A percentile compares a stretch with the other conserved stretches of the same genome.
Conservation (phyloP, 2,797 vertebrate species). For the Sebastes hopkinsi region DNA sequence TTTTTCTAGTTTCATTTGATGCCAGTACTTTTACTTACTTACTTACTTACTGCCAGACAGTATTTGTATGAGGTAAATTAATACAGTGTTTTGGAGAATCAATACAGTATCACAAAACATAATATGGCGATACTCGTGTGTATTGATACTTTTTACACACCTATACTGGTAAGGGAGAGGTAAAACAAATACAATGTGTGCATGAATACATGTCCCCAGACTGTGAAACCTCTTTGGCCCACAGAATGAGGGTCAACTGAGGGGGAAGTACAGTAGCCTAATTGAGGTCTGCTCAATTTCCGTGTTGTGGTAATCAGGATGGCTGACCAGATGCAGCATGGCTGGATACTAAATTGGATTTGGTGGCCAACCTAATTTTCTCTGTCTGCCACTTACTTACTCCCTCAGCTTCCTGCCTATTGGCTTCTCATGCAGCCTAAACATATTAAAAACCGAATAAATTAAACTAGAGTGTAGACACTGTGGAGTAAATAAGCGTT, state of each 20-base stretch:
- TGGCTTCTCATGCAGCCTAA: neutral
- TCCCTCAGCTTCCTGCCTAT: neutral
- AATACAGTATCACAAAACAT: too few relatives aligned
- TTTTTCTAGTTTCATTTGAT: too few relatives aligned
- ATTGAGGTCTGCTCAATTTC: slow-evolving; percentile 29
- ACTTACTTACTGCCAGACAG: too few relatives aligned
- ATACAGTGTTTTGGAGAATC: too few relatives aligned
- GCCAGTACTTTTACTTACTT: too few relatives aligned
- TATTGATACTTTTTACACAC: neutral
- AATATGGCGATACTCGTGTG: too few relatives aligned
- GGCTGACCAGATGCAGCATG: slow-evolving; percentile 54
- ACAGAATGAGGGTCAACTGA: slow-evolving; percentile 20
- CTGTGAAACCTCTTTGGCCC: neutral
- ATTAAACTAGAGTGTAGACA: neutral
- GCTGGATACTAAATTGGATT: slow-evolving; percentile 69
- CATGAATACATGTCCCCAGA: neutral
- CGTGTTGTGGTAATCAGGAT: slow-evolving; percentile 17
- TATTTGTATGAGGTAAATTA: too few relatives aligned
- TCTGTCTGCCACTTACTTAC: slow-evolving; percentile 16
- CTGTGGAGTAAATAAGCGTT: neutral
- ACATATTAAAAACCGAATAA: neutral
- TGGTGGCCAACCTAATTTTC: slow-evolving; percentile 35
- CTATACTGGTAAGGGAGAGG: neutral
- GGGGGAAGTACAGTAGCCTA: slow-evolving; percentile 2
- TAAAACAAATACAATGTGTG: neutral